Evolutionary conservation across 2,888 invertebrate genomes (phyloP), one percentile per base, ranked within the genome.

Genomic region (Harpagoxenus sublaevis): DNA sequence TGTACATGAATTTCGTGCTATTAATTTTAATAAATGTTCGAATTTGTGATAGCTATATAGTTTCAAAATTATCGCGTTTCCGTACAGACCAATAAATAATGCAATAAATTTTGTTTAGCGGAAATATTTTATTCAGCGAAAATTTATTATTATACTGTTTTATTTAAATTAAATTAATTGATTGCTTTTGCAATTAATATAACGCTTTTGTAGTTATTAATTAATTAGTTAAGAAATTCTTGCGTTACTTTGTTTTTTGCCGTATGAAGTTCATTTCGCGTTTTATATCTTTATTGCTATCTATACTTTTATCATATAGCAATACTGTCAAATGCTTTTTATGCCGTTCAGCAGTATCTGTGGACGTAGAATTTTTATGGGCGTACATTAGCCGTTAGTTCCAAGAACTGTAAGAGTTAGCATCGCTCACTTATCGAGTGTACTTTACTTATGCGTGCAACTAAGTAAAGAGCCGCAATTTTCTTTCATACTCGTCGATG

Each of bases 361-460:
- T 53, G 8, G 12, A 66, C 53, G 8, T 51, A 53, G 18, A 53
- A 42, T 53, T 53, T n/a, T n/a, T 42, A 42, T 31, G 28, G 12
- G 8, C 31, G n/a, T 28, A 31, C n/a, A 12, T 42, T 48, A 28
- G 31, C 68, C 28, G 28, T 68, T 68, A 35, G 3, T 68, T 78
- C 15, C 10, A 31, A 42, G 55, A 70, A 70, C 28, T 68, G 35
- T 23, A n/a, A 63, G 48, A 75, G 8, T 68, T 28, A 28, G 9
- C 31, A 68, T 78, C 53, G 15, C 42, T 68, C 53, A 68, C 42
- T 42, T 66, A 53, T 53, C 70, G 78, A 66, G 68, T 78, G 28
- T 28, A 62, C 35, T 75, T 53, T 62, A 68, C 53, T 65, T 39
- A 18, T 23, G 12, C 35, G 23, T 6, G 48, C 18, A 65, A 28